Conservation (phyloP, 2,888 invertebrate genomes). For the Gortyna flavago region DNA sequence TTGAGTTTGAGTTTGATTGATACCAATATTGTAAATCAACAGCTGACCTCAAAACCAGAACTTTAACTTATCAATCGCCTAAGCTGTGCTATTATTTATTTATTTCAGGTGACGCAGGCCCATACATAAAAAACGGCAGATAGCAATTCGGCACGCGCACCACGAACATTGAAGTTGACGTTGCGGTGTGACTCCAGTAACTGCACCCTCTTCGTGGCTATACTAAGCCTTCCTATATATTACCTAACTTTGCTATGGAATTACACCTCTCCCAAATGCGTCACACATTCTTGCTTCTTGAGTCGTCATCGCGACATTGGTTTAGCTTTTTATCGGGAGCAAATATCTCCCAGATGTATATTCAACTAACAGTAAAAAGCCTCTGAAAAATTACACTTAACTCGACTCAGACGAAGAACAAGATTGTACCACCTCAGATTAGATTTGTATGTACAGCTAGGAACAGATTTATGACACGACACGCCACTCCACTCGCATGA, state of each 20-base stretch:
- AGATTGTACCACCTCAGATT: conserved; percentile 19
- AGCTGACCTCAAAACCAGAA: background rate
- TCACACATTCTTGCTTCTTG: background rate
- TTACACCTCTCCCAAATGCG: background rate
- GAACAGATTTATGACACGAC: conserved; percentile 2
- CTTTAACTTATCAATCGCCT: too few species aligned
- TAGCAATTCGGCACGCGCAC: too few species aligned
- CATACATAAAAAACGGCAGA: too few species aligned
- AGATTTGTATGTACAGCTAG: conserved; percentile 18
- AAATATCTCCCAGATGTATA: background rate
- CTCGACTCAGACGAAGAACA: background rate
- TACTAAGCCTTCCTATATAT: too few species aligned
- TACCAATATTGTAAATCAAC: background rate
- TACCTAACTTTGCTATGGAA: background rate
- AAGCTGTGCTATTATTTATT: too few species aligned
- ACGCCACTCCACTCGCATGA: conserved; percentile 13
- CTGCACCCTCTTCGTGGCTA: too few species aligned
- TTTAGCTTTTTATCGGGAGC: background rate
- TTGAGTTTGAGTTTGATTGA: too few species aligned
- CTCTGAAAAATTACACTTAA: conserved; percentile 16
- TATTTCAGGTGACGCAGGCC: too few species aligned
- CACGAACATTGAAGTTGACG: too few species aligned
- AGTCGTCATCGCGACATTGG: too few species aligned
- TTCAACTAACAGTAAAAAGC: background rate
- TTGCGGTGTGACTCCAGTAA: too few species aligned